These are phyloP conservation scores for Chrysolina oricalcia DNA, from an alignment of 2,888 invertebrate species.

Conservation along the genomic window DNA sequence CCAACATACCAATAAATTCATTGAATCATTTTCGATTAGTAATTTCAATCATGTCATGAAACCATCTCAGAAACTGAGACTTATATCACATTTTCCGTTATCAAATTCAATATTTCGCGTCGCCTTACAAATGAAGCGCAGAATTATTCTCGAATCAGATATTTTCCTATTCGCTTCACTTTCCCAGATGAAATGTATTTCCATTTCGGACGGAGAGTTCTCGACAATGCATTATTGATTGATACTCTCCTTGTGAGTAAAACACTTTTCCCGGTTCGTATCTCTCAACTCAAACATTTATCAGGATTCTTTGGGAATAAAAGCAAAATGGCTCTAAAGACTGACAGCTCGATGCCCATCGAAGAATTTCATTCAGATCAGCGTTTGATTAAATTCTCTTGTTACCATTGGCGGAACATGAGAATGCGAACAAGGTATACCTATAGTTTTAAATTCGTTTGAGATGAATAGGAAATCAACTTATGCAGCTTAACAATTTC, in stretches of 20 bases:
- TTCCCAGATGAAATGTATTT: conserved; percentile 27
- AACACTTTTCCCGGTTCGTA: conserved; percentile 40
- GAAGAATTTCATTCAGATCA: conserved; percentile 49
- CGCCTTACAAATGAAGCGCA: conserved; percentile 18
- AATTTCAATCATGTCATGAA: neutral
- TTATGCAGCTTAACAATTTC: no score
- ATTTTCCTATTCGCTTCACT: neutral
- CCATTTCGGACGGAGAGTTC: neutral
- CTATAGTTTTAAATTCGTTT: no score
- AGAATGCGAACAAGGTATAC: neutral
- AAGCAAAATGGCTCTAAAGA: conserved; percentile 38
- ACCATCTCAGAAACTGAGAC: neutral
- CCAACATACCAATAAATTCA: no score
- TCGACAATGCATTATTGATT: conserved; percentile 41
- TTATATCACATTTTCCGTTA: neutral
- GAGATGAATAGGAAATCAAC: no score
- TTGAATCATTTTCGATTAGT: no score
- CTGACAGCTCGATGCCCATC: conserved; percentile 34
- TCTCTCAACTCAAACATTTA: conserved; percentile 39
- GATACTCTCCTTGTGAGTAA: conserved; percentile 30
- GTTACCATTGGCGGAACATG: conserved; percentile 41
- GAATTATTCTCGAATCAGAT: conserved; percentile 13
- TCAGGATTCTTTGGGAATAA: conserved; percentile 40
- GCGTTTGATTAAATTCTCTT: conserved; percentile 50
- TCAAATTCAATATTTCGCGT: neutral